Base-by-base conservation (phyloP, 2,113 vertebrate genomes). In the Gracilinanus agilis region DNA sequence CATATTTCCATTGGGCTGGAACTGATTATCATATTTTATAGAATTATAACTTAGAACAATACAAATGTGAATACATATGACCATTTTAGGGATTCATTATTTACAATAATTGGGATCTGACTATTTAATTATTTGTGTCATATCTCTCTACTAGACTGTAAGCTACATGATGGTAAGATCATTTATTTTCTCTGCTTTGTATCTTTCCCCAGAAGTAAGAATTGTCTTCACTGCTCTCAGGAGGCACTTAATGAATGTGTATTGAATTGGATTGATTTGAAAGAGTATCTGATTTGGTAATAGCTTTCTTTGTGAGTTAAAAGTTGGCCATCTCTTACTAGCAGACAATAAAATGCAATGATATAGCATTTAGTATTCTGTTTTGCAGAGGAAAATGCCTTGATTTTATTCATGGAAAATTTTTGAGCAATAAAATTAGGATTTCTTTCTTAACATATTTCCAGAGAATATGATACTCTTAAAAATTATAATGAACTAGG, bases 281-380 rank as follows among this genome's bases (percentile, higher is more conserved):
- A 92, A 91, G 27, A 89, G 54, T 53, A 55, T 54, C 40, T 93
- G 8, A 23, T 0, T 92, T 88, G 29, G 92, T 92, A 89, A 25
- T 44, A 92, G 53, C 16, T 90, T 96, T 91, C 8, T 55, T 95
- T 90, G 92, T 93, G 21, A 92, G 13, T 55, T 61, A 91, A 25
- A 54, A 3, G 61, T 53, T 94, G 24, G 88, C n/a, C 5, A 83
- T 83, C 90, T 93, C 12, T 92, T 75, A 21, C 54, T 58, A 94
- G 10, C 53, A 90, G 29, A 83, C 95, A 96, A 55, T 11, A 67
- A 44, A 19, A 25, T 93, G 92, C 40, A 34, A 27, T 11, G 6
- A 40, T 49, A 9, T 25, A 90, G 24, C 92, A n/a, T 88, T 96
- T 0, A 23, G 2, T 53, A 67, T 89, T 90, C 34, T 92, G 0